phyloP scores from a whole-genome alignment of 2,113 vertebrate genomes.

The Sinocyclocheilus rhinocerous region DNA sequence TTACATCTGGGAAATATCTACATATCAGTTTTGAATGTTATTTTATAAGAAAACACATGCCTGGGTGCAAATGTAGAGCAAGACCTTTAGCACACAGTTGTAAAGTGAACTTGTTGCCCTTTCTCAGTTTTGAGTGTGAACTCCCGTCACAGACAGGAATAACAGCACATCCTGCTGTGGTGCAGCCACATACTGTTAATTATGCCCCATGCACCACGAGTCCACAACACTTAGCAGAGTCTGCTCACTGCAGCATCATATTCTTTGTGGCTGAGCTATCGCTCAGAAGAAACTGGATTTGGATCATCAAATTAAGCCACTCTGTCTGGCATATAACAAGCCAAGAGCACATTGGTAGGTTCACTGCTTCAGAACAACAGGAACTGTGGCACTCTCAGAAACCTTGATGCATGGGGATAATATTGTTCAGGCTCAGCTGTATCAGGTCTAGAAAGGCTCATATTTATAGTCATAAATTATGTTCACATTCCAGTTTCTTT shows the following conservation, averaged over 20 bases:
- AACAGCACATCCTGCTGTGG: background rate
- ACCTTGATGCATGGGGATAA: constrained; percentile 9
- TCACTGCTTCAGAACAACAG: background rate
- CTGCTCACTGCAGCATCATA: background rate
- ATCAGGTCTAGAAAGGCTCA: background rate
- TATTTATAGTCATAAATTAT: background rate
- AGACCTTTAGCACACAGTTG: background rate
- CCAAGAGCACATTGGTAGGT: background rate
- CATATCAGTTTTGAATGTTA: background rate
- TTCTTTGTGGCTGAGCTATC: background rate
- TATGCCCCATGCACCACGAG: background rate
- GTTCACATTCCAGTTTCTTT: background rate
- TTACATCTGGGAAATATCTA: background rate
- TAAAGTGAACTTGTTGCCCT: constrained; percentile 6
- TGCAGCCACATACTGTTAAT: constrained; percentile 29
- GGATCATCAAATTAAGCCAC: constrained; percentile 2
- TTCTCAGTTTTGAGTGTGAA: background rate
- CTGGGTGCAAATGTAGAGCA: background rate
- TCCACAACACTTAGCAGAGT: background rate
- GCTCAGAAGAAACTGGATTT: background rate
- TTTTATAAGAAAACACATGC: background rate
- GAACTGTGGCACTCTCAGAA: background rate
- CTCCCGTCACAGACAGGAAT: background rate
- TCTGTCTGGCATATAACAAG: constrained; percentile 5
- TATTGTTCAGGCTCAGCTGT: background rate